Percentiles rank a stretch among this genome's conserved stretches.
Conservation (phyloP, 2,888 invertebrate genomes). For the Mesorhabditis spiculigera region DNA sequence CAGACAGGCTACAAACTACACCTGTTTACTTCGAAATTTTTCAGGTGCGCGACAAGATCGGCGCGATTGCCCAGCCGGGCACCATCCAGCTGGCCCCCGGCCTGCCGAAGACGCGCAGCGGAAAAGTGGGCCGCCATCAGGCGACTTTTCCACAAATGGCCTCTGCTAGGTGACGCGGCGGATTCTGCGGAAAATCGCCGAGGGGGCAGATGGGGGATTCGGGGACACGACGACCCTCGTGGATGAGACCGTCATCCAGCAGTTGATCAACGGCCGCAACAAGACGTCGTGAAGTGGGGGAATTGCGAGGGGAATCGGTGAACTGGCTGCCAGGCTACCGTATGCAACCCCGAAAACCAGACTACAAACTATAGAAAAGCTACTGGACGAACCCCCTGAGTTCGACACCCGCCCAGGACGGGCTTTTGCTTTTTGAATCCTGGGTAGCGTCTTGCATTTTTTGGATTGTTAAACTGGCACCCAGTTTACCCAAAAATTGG, state of each 20-base stretch:
- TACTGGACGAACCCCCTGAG: too few relatives aligned
- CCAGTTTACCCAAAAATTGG: too few relatives aligned
- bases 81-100: conserved; percentile 87
- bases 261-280: conserved; percentile 37
- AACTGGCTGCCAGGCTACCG: too few relatives aligned
- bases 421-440: too few relatives aligned
- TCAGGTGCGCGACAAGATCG: conserved; percentile 79
- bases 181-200: conserved; percentile 85
- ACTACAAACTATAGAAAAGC: too few relatives aligned
- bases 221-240: conserved; percentile 92
- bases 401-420: too few relatives aligned
- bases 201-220: conserved; percentile 76
- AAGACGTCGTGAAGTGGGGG: background rate
- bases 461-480: too few relatives aligned
- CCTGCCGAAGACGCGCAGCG: conserved; percentile 75
- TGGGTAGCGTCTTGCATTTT: too few relatives aligned
- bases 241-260: conserved; percentile 64
- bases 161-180: conserved; percentile 75
- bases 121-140: conserved; percentile 70
- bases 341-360: too few relatives aligned
- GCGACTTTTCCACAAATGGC: background rate
- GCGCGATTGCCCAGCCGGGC: conserved; percentile 92
- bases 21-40: background rate
- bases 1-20: too few relatives aligned
- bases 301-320: too few relatives aligned